Conservation (phyloP, 2,888 invertebrate species). For the Acanthoscelides obtectus region DNA sequence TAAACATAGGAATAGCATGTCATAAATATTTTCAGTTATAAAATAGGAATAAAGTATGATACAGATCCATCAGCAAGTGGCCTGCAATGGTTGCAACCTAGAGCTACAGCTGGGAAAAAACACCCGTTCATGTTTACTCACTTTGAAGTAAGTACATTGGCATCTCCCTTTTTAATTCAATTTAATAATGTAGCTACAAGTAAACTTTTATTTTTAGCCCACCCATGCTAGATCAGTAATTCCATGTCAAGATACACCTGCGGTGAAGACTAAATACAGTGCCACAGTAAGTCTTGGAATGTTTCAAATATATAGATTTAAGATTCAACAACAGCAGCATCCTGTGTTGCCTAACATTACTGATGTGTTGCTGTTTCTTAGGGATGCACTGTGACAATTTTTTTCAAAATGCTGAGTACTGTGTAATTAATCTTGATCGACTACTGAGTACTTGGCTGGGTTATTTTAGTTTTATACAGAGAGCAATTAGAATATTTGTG, state of each 20-base stretch:
- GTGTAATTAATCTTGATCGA: no score
- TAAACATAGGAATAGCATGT: constrained; percentile 4
- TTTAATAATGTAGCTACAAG: not conserved
- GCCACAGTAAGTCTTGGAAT: constrained; percentile 51
- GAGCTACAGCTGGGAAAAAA: constrained; percentile 82
- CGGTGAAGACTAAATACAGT: constrained; percentile 77
- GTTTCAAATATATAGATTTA: no score
- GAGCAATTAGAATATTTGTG: not conserved
- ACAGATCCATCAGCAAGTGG: constrained; percentile 77
- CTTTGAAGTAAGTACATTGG: constrained; percentile 57
- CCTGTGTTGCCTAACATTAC: no score
- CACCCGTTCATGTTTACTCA: constrained; percentile 84
- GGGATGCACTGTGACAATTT: no score
- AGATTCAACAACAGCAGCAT: no score
- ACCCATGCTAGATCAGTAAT: constrained; percentile 85
- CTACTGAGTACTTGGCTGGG: no score
- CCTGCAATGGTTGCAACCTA: constrained; percentile 82
- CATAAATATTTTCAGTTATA: constrained; percentile 45
- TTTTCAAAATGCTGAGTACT: no score
- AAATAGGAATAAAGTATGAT: constrained; percentile 65
- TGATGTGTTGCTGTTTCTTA: no score
- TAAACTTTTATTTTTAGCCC: constrained; percentile 52
- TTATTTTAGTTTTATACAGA: not conserved
- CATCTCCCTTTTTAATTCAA: not conserved
- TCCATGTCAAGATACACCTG: constrained; percentile 91